Percentiles rank a stretch among this genome's conserved stretches.
Conservation (phyloP, 2,888 invertebrate species). For the Mystacides longicornis region DNA sequence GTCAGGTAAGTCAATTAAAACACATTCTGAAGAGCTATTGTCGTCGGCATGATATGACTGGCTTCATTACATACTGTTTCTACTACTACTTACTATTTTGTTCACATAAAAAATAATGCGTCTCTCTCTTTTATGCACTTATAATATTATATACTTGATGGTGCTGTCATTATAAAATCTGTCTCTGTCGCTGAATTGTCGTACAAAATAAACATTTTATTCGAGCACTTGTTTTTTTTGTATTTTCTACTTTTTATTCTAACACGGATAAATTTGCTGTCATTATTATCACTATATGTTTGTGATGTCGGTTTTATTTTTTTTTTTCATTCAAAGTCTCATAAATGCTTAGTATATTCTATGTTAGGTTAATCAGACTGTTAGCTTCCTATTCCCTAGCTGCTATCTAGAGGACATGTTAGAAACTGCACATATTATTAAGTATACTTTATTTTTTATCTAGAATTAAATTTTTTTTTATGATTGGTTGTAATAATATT, state of each 20-base stretch:
- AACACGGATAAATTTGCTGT: not conserved
- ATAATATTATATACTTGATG: not conserved
- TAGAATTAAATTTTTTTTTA: no score
- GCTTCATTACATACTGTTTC: conserved; percentile 11
- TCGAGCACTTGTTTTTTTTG: not conserved
- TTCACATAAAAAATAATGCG: not conserved
- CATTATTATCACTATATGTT: not conserved
- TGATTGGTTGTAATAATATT: no score
- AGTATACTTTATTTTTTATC: no score
- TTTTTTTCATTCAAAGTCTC: not conserved
- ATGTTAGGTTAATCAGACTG: no score
- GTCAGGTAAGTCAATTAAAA: conserved; percentile 38
- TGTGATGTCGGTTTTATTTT: conserved; percentile 5
- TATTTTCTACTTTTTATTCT: not conserved
- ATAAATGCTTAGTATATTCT: no score
- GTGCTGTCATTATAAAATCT: not conserved
- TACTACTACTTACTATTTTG: not conserved
- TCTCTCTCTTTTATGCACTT: not conserved
- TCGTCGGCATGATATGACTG: conserved; percentile 6
- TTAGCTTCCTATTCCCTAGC: no score
- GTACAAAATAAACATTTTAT: not conserved
- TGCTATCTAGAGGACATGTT: no score
- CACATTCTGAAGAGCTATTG: not conserved
- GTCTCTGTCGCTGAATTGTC: not conserved
- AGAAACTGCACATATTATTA: no score